Evolutionary conservation across 2,113 vertebrate species (phyloP).

Genomic region (Phasianus colchicus): DNA sequence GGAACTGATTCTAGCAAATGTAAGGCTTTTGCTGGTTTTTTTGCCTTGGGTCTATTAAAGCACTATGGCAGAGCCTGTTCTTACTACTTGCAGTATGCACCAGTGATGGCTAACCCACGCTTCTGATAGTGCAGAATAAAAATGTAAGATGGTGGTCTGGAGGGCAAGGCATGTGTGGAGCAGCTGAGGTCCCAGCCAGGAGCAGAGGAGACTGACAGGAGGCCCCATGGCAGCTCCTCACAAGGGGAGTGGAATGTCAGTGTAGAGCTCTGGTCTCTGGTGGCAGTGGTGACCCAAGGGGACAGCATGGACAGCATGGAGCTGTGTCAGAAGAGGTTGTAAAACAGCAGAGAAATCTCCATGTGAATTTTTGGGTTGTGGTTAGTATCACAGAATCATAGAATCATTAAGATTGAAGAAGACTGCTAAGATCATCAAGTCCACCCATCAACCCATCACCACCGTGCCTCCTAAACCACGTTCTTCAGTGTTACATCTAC

Average conservation of each 20-base stretch:
- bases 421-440: too few relatives aligned
- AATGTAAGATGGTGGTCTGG: not conserved
- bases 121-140: not conserved
- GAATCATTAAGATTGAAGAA: too few relatives aligned
- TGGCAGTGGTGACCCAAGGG: not conserved
- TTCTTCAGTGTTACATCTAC: too few relatives aligned
- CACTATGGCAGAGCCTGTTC: not conserved
- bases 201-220: not conserved
- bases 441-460: too few relatives aligned
- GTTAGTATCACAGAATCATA: not conserved
- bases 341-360: not conserved
- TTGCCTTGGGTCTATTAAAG: not conserved
- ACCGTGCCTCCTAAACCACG: too few relatives aligned
- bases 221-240: not conserved
- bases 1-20: not conserved
- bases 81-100: not conserved
- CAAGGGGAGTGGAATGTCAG: not conserved
- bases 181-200: not conserved
- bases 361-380: not conserved
- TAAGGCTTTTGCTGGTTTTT: not conserved
- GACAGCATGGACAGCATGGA: not conserved
- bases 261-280: not conserved
- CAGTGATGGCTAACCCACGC: rapidly evolving
- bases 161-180: not conserved
- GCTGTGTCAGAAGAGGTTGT: not conserved